Percentiles rank a stretch among this genome's conserved stretches.
Evolutionary conservation across 2,797 vertebrate genomes (phyloP).

Genomic region (Morus bassanus): DNA sequence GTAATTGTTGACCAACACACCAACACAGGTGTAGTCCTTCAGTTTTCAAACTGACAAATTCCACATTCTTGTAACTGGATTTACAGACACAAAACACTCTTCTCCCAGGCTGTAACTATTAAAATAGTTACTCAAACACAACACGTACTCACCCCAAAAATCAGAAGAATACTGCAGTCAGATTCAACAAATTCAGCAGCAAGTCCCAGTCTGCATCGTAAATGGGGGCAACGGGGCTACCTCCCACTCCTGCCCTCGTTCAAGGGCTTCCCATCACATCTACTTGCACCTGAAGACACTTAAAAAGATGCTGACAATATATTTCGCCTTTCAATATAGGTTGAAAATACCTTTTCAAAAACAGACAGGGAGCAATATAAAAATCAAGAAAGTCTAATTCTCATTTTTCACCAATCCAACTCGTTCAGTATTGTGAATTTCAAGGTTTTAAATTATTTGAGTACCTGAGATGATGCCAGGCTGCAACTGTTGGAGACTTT

Average conservation of each 20-base stretch:
- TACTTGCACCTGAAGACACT: neutral
- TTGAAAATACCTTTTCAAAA: neutral
- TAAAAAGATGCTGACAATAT: neutral
- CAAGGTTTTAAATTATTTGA: neutral
- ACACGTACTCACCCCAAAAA: neutral
- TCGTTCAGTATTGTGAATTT: neutral
- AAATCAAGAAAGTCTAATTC: neutral
- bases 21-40: neutral
- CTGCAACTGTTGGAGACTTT: neutral
- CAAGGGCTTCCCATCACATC: neutral
- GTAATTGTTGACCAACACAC: neutral
- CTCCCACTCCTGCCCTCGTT: neutral
- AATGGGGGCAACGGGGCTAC: neutral
- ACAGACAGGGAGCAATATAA: neutral
- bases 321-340: neutral
- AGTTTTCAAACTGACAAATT: neutral
- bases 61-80: neutral
- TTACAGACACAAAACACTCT: neutral
- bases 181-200: neutral
- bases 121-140: neutral
- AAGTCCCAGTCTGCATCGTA: neutral
- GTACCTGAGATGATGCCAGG: neutral
- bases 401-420: neutral
- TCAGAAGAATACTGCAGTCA: neutral
- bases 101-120: neutral